These are phyloP conservation scores for Scytalopus superciliaris DNA, from an alignment of 2,113 vertebrate species.

Conservation along the genomic window DNA sequence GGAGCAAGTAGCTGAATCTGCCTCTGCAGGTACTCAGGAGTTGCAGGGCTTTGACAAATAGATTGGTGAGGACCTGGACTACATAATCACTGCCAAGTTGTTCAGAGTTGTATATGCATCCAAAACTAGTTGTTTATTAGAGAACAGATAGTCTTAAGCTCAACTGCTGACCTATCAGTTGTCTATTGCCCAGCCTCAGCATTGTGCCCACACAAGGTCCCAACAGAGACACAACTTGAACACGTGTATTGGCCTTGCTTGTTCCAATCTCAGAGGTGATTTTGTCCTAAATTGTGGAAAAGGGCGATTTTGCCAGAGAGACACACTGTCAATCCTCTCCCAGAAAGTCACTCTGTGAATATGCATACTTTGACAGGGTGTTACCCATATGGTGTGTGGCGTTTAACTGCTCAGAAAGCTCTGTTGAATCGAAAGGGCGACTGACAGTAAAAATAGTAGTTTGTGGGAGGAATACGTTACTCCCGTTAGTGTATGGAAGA, in stretches of 20 bases:
- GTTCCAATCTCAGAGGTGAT: neutral
- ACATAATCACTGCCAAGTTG: neutral
- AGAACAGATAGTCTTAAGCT: neutral
- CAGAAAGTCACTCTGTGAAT: neutral
- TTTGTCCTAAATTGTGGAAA: neutral
- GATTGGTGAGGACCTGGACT: neutral
- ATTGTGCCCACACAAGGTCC: neutral
- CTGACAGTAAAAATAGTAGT: neutral
- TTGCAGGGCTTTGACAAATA: neutral
- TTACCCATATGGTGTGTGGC: neutral
- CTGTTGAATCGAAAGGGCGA: neutral
- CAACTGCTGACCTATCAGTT: neutral
- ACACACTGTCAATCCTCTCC: neutral
- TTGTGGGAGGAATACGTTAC: constrained; percentile 8
- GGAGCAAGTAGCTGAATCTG: neutral
- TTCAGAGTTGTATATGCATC: neutral
- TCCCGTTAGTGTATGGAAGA: neutral
- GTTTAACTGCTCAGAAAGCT: neutral
- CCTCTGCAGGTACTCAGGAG: neutral
- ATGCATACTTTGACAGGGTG: neutral
- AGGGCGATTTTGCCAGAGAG: neutral
- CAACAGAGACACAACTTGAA: neutral
- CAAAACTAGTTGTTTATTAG: neutral
- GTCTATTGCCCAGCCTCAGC: neutral
- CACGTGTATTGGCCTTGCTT: neutral